phyloP scores from a whole-genome alignment of 2,113 vertebrate species.

The Carettochelys insculpta region DNA sequence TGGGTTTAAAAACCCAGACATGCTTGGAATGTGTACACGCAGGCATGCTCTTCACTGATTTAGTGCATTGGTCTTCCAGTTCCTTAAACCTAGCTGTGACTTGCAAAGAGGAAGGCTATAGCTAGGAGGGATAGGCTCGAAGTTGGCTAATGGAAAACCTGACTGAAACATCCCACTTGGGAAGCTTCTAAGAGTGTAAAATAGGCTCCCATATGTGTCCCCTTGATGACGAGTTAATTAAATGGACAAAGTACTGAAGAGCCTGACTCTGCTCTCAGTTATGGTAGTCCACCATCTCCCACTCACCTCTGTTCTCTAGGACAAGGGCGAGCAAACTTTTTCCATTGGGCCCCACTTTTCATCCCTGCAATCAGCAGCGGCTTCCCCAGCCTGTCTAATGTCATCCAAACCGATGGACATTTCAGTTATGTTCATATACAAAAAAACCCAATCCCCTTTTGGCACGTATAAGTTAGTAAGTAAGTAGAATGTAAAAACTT shows the following conservation, averaged over 20 bases:
- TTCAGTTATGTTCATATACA: too few species aligned
- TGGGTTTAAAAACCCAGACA: neutral
- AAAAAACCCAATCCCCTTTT: too few species aligned
- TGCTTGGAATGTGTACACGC: neutral
- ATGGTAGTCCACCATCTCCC: neutral
- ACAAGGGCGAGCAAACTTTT: too few species aligned
- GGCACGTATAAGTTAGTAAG: too few species aligned
- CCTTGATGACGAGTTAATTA: neutral
- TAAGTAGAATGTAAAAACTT: too few species aligned
- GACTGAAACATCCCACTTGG: neutral
- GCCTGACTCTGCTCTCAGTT: neutral
- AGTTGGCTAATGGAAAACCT: neutral
- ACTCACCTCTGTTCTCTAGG: neutral
- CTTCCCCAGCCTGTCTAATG: too few species aligned
- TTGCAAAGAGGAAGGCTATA: neutral
- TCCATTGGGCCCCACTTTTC: too few species aligned
- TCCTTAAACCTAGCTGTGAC: accelerated
- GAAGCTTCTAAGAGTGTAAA: neutral
- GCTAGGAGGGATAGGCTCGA: neutral
- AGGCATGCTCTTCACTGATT: accelerated
- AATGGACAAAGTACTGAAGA: neutral
- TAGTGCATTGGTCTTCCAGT: accelerated
- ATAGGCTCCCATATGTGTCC: neutral
- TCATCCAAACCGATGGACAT: too few species aligned
- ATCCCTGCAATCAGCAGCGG: too few species aligned